A percentile compares a stretch with the other conserved stretches of the same genome.
Evolutionary conservation across 1,140 invertebrate genomes (phyloP).

Genomic region (Pseudachorutes palmiensis): DNA sequence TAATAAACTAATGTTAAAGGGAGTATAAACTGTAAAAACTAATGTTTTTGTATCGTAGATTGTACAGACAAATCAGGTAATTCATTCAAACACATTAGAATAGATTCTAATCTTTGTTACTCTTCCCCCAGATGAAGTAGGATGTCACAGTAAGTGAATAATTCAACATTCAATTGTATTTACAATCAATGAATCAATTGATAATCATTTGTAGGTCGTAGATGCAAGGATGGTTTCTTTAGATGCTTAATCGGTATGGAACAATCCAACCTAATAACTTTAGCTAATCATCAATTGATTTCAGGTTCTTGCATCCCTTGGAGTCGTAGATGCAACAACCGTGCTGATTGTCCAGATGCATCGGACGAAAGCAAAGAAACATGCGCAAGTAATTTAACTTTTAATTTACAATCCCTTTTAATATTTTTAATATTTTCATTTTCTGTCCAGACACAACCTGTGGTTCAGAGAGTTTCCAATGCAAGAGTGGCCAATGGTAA

Average conservation of each 20-base stretch:
- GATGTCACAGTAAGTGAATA: neutral
- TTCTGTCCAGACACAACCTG: too few species aligned
- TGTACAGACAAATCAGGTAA: neutral
- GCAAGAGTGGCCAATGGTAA: too few species aligned
- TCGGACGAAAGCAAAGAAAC: neutral
- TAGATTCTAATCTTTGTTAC: neutral
- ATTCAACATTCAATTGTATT: neutral
- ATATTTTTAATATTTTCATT: too few species aligned
- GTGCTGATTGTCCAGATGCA: neutral
- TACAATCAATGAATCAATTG: neutral
- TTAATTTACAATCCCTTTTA: too few species aligned
- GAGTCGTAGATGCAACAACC: neutral
- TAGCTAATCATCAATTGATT: neutral
- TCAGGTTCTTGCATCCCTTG: neutral
- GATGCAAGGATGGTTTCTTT: neutral
- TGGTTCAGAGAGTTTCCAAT: too few species aligned
- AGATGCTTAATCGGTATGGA: neutral
- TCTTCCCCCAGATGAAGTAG: neutral
- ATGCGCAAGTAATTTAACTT: neutral
- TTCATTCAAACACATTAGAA: neutral
- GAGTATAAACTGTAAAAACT: neutral
- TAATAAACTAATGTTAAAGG: neutral
- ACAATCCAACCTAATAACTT: neutral
- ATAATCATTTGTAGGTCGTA: neutral
- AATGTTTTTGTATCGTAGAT: neutral